These are phyloP conservation scores for Fragum whitleyi DNA, from an alignment of 2,888 invertebrate species.

Conservation along the genomic window DNA sequence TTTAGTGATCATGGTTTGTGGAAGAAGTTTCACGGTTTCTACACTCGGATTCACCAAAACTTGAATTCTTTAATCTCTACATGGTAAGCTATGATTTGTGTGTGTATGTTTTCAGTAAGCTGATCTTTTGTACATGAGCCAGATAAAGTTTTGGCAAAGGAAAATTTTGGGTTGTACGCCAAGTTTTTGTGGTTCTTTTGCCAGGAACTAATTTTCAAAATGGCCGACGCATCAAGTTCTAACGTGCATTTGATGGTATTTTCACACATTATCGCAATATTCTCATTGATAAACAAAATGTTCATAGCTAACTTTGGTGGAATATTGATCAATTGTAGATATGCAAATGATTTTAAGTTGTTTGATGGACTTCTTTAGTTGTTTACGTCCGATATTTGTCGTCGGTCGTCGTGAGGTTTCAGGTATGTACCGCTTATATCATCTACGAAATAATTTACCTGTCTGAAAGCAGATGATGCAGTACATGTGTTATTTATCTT, in stretches of 20 bases:
- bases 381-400: neutral
- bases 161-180: constrained; percentile 68
- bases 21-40: constrained; percentile 61
- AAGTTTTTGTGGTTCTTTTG: constrained; percentile 68
- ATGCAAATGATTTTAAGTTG: neutral
- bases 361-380: neutral
- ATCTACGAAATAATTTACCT: constrained; percentile 35
- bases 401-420: constrained; percentile 23
- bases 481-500: constrained; percentile 12
- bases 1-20: constrained; percentile 66
- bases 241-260: constrained; percentile 69
- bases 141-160: constrained; percentile 69
- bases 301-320: neutral
- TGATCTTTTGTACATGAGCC: constrained; percentile 66
- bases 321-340: neutral
- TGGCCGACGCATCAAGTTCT: constrained; percentile 78
- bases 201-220: constrained; percentile 77
- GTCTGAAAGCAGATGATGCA: constrained; percentile 25
- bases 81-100: constrained; percentile 63
- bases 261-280: constrained; percentile 17
- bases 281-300: neutral
- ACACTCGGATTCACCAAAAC: constrained; percentile 55
- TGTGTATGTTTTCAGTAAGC: constrained; percentile 62
- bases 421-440: constrained; percentile 63
- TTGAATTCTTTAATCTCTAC: constrained; percentile 61